Base-by-base conservation (phyloP, 2,797 vertebrate species). In the Rhadinocentrus ornatus region DNA sequence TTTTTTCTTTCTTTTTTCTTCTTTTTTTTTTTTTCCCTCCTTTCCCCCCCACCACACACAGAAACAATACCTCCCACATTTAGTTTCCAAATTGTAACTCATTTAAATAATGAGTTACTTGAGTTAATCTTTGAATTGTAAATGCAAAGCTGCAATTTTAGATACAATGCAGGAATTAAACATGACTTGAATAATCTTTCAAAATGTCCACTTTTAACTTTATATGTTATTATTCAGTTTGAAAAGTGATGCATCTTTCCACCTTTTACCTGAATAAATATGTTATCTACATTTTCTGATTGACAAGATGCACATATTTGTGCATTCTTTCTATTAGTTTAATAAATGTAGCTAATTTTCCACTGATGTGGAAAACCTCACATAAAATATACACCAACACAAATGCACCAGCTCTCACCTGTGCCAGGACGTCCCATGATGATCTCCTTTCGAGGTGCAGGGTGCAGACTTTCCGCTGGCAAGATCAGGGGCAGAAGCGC, bases 381-480 rank as follows among this genome's bases (percentile, higher is more conserved):
- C 57, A 65, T 27, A 53, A 62, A 63, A 73, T 65, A 69, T 15
- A 67, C 66, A 80, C 48, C 15, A 46, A 69, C 48, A 73, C 3
- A 10, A 44, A 46, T 34, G 32, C 16, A 71, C 54, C 32, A 55
- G 24, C 29, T 72, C 95, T 95, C 95, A 98, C 97, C 97, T 91
- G 97, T 97, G 78, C 97, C 97, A 31, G 97, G 97, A 35, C 96
- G 94, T 79, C 96, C 97, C 95, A 98, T 97, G 85, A 98, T 96
- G 91, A 98, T 96, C 84, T 97, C 96, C 86, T 97, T 97, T 81
- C 96, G 95, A 16, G 97, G 97, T 2, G 93, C 93, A 0, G 96
- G 97, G 82, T 97, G 96, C 77, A 95, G 92, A 71, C 91, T 96
- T 83, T 96, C 96, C 3, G 95, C 93, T 16, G 96, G 96, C 70